Evolutionary conservation across 2,113 vertebrate species (phyloP).

Genomic region (Hypomesus transpacificus): DNA sequence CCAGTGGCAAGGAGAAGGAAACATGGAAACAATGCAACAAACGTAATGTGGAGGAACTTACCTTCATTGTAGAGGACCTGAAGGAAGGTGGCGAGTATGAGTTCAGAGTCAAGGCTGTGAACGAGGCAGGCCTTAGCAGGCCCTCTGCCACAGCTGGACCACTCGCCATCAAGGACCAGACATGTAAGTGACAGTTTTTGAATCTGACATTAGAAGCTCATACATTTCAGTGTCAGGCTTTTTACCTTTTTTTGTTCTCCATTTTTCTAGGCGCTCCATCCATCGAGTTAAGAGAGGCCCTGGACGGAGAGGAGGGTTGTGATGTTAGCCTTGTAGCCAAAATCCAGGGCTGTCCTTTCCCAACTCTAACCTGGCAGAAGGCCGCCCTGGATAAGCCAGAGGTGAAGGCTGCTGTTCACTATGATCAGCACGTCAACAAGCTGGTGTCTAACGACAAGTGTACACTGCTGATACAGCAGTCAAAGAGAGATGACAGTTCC

Average conservation of each 20-base stretch:
- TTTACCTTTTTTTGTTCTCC: neutral
- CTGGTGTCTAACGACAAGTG: conserved; percentile 86
- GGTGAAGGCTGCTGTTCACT: conserved; percentile 79
- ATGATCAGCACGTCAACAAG: conserved; percentile 92
- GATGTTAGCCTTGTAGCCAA: conserved; percentile 89
- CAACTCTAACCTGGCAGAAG: conserved; percentile 88
- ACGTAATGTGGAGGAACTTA: conserved; percentile 84
- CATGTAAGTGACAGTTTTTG: conserved; percentile 76
- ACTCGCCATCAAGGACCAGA: conserved; percentile 91
- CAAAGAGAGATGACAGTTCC: conserved; percentile 85
- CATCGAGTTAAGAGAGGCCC: conserved; percentile 85
- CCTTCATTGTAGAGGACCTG: conserved; percentile 85
- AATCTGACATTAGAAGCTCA: neutral
- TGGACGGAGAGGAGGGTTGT: conserved; percentile 91
- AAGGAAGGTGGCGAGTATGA: conserved; percentile 92
- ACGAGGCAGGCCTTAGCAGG: conserved; percentile 89
- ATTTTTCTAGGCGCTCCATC: conserved; percentile 82
- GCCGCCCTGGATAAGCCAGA: conserved; percentile 85
- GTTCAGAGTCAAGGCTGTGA: conserved; percentile 97
- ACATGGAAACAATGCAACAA: conserved; percentile 94
- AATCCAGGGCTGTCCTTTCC: conserved; percentile 93
- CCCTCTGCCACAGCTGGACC: conserved; percentile 90
- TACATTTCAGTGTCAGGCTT: no score
- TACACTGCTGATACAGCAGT: conserved; percentile 88
- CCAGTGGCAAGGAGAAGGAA: conserved; percentile 90